These are phyloP conservation scores for Pelobates cultripes DNA, from an alignment of 2,797 vertebrate genomes.

Conservation along the genomic window DNA sequence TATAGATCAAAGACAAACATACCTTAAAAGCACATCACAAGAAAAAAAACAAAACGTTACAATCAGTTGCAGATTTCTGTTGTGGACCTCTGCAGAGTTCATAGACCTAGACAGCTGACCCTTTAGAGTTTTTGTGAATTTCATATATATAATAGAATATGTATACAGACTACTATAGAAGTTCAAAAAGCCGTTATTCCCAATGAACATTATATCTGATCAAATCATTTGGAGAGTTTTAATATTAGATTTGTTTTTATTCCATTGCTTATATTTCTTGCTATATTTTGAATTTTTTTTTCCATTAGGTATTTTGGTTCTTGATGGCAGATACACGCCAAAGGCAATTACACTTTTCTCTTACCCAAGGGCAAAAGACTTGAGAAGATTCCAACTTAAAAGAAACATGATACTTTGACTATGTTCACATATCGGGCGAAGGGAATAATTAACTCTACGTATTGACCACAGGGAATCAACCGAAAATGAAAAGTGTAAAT, in stretches of 20 bases:
- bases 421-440: conserved; percentile 36
- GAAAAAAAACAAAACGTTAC: too few species aligned
- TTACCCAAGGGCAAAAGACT: conserved; percentile 41
- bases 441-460: conserved; percentile 57
- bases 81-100: too few species aligned
- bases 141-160: too few species aligned
- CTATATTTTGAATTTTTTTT: background rate
- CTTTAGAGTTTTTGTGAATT: too few species aligned
- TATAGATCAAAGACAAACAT: too few species aligned
- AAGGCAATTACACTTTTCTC: conserved; percentile 50
- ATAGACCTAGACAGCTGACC: too few species aligned
- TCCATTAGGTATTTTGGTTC: background rate
- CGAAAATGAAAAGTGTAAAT: conserved; percentile 28
- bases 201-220: background rate
- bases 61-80: too few species aligned
- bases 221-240: background rate
- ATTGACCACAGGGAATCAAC: conserved; percentile 49
- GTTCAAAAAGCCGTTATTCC: too few species aligned
- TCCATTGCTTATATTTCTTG: background rate
- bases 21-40: too few species aligned
- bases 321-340: conserved; percentile 36
- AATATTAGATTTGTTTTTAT: background rate
- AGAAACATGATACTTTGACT: conserved; percentile 34
- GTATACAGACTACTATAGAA: too few species aligned
- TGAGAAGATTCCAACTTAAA: conserved; percentile 53